These are phyloP conservation scores for Piaya cayana DNA, from an alignment of 2,113 vertebrate genomes.

Conservation along the genomic window DNA sequence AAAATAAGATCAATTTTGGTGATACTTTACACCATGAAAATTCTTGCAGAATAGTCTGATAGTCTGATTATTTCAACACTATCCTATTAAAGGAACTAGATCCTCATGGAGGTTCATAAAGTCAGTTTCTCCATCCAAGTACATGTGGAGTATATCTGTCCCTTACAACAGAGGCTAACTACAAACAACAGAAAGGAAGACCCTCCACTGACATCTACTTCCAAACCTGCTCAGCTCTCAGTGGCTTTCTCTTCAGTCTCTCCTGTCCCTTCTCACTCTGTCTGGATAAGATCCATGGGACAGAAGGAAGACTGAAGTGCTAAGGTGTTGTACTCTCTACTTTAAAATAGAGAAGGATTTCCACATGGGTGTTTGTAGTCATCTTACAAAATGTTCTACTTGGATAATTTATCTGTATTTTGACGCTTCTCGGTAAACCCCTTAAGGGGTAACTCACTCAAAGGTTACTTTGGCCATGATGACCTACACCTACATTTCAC, in stretches of 20 bases:
- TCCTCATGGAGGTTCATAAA: neutral
- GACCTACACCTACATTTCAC: neutral
- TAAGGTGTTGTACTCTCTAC: neutral
- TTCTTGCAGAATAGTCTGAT: constrained; percentile 64
- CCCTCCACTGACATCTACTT: neutral
- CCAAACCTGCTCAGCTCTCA: neutral
- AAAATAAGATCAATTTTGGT: constrained; percentile 57
- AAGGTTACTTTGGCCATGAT: neutral
- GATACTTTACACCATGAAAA: constrained; percentile 54
- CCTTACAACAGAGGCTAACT: neutral
- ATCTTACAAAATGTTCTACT: neutral
- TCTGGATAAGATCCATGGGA: accelerated
- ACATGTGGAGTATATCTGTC: neutral
- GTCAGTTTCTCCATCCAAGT: neutral
- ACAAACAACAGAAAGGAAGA: neutral
- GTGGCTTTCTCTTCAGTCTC: neutral
- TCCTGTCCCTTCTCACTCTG: neutral
- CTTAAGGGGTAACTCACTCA: neutral
- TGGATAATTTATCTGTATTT: neutral
- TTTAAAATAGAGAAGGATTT: neutral
- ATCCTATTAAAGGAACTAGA: constrained; percentile 45
- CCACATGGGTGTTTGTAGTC: neutral
- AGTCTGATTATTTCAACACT: constrained; percentile 60
- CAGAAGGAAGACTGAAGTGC: neutral
- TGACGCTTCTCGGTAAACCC: neutral